Evolutionary conservation across 2,888 invertebrate genomes (phyloP).

Genomic region (Agrotis ipsilon): DNA sequence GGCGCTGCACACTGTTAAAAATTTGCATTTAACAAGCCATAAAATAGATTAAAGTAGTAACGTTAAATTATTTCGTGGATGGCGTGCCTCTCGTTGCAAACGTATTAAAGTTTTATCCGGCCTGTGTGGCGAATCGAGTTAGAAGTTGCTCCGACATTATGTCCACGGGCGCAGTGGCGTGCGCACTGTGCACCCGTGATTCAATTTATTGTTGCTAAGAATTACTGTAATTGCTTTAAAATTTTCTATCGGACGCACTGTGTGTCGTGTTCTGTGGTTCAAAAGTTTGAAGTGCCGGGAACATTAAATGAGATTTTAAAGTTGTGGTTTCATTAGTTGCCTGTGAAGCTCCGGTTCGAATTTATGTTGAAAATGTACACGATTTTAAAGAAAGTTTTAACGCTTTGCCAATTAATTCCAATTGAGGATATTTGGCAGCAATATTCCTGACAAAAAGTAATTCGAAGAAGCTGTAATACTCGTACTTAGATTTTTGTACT

Average conservation of each 20-base stretch:
- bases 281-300: conserved; percentile 45
- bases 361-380: conserved; percentile 3
- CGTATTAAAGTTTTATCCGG: conserved; percentile 76
- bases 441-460: no score
- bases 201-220: conserved; percentile 72
- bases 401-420: not conserved
- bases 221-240: conserved; percentile 73
- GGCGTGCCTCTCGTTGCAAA: conserved; percentile 65
- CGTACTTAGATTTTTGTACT: no score
- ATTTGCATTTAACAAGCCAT: conserved; percentile 69
- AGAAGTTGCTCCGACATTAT: conserved; percentile 73
- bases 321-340: conserved; percentile 36
- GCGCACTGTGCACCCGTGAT: conserved; percentile 69
- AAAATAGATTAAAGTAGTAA: conserved; percentile 74
- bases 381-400: not conserved
- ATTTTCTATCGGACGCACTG: conserved; percentile 63
- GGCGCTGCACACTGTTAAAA: conserved; percentile 63
- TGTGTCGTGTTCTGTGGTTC: conserved; percentile 47
- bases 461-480: no score
- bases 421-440: not conserved
- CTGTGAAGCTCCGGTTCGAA: not conserved
- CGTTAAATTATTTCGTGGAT: conserved; percentile 71
- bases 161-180: conserved; percentile 64
- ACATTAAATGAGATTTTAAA: conserved; percentile 56
- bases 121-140: conserved; percentile 75